These are phyloP conservation scores for Ursus arctos DNA, from an alignment of 2,113 vertebrate species.

Conservation along the genomic window DNA sequence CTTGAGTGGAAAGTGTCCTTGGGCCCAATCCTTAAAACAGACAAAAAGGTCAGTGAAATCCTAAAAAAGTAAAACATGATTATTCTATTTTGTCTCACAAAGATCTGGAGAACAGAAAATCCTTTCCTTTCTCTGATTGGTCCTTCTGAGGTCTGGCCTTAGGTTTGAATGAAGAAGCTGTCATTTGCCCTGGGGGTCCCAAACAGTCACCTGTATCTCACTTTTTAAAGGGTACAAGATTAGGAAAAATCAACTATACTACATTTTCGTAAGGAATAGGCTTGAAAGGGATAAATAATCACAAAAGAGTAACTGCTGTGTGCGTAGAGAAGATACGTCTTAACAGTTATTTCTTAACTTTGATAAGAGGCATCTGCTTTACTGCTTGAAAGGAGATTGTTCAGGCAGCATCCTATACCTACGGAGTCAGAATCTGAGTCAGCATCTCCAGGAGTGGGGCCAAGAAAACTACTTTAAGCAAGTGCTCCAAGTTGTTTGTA, in stretches of 20 bases:
- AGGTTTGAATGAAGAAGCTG: constrained; percentile 12
- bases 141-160: not conserved
- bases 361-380: not conserved
- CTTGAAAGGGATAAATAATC: not conserved
- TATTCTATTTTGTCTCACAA: not conserved
- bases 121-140: not conserved
- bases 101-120: not conserved
- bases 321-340: not conserved
- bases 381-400: not conserved
- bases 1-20: not conserved
- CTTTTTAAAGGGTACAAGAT: not conserved
- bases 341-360: not conserved
- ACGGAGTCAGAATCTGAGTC: not conserved
- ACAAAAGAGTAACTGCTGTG: not conserved
- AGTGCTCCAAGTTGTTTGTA: not conserved
- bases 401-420: not conserved
- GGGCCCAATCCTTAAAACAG: not conserved
- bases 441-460: not conserved
- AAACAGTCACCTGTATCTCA: not conserved
- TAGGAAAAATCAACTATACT: not conserved
- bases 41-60: not conserved
- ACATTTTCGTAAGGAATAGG: not conserved
- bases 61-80: not conserved
- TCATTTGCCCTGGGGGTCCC: not conserved
- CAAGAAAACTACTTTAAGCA: not conserved